Evolutionary conservation across 2,113 vertebrate genomes (phyloP).

Genomic region (Oncorhynchus mykiss): DNA sequence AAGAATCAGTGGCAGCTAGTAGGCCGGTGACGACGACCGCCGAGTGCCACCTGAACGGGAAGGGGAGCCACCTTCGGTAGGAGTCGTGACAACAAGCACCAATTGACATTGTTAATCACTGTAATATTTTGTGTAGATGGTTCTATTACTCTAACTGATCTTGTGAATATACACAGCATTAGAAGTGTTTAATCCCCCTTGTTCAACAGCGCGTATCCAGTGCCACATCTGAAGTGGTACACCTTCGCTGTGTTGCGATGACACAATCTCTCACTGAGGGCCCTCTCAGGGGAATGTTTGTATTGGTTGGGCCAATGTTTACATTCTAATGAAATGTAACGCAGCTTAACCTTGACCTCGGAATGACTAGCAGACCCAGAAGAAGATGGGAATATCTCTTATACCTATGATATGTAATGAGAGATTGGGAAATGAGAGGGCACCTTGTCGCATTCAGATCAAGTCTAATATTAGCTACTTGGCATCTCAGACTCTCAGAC

Average conservation of each 20-base stretch:
- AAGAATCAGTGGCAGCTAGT: no score
- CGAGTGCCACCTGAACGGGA: no score
- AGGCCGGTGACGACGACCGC: no score
- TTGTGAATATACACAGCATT: no score
- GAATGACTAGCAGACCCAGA: slow-evolving; percentile 18
- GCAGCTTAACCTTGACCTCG: slow-evolving; percentile 30
- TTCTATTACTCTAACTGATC: no score
- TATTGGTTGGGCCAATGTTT: slow-evolving; percentile 14
- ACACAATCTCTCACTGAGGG: not conserved
- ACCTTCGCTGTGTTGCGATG: not conserved
- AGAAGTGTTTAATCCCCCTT: not conserved
- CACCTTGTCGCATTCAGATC: slow-evolving; percentile 56
- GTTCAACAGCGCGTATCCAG: not conserved
- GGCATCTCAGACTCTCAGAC: slow-evolving; percentile 46
- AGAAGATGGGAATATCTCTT: not conserved
- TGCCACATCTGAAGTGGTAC: not conserved
- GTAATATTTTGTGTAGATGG: no score
- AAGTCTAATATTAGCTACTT: slow-evolving; percentile 76
- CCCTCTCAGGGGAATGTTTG: slow-evolving; percentile 20
- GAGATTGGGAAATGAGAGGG: slow-evolving; percentile 43
- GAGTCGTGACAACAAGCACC: no score
- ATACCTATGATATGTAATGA: not conserved
- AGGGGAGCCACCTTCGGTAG: no score
- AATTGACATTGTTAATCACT: no score
- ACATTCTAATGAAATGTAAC: slow-evolving; percentile 20